Evolutionary conservation across 1,140 invertebrate genomes (phyloP).

Genomic region (Lepidotrigona ventralis): DNA sequence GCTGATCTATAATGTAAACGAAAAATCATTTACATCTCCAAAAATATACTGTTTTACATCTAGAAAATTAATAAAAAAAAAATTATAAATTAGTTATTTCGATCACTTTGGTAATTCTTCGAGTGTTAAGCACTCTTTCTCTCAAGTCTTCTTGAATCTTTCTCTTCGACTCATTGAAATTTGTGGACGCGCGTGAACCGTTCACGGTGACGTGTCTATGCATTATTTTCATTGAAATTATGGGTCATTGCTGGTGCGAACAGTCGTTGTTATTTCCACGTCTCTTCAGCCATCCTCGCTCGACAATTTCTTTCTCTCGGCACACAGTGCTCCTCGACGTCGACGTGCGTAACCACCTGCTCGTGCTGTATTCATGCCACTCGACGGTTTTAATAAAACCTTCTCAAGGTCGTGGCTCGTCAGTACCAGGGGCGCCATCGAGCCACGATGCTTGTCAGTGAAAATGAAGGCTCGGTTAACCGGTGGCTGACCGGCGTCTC

Average conservation of each 20-base stretch:
- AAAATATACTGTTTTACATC: too few relatives aligned
- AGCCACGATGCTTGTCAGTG: slow-evolving; percentile 21
- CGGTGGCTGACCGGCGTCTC: slow-evolving; percentile 12
- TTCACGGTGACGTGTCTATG: too few relatives aligned
- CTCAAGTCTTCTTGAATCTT: too few relatives aligned
- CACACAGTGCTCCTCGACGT: neutral
- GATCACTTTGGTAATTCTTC: too few relatives aligned
- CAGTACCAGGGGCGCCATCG: neutral
- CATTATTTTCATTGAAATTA: neutral
- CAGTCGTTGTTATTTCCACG: neutral
- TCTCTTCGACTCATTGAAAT: too few relatives aligned
- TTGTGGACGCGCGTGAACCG: too few relatives aligned
- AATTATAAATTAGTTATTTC: too few relatives aligned
- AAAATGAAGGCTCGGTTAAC: slow-evolving; percentile 33
- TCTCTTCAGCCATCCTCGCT: neutral
- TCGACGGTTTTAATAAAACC: slow-evolving; percentile 30
- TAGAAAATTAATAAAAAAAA: too few relatives aligned
- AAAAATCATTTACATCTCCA: too few relatives aligned
- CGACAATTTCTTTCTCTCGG: neutral
- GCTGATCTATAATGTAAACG: too few relatives aligned
- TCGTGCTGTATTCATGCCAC: neutral
- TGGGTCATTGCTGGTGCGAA: neutral
- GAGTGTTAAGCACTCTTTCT: too few relatives aligned
- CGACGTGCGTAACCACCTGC: too few relatives aligned
- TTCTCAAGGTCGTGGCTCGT: slow-evolving; percentile 14